Percentiles rank a stretch among this genome's conserved stretches.
These are phyloP conservation scores for Operophtera brumata DNA, from an alignment of 2,888 invertebrate species.

Conservation along the genomic window DNA sequence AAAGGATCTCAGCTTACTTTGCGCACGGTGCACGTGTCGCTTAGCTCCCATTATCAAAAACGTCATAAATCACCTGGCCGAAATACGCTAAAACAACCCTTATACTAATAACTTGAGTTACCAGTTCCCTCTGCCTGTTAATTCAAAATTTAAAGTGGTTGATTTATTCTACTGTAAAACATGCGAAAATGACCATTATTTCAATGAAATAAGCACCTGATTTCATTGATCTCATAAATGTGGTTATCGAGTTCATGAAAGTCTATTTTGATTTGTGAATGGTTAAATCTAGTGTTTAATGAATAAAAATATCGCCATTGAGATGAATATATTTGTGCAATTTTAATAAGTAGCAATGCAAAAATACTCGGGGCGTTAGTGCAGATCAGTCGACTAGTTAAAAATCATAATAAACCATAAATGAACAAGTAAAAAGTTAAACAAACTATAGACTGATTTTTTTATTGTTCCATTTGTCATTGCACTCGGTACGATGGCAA, in stretches of 20 bases:
- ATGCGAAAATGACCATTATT: conserved; percentile 1
- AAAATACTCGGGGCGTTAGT: too few species aligned
- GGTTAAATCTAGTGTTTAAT: background rate
- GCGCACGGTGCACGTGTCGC: conserved; percentile 73
- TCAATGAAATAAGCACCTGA: background rate
- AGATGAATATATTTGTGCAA: too few species aligned
- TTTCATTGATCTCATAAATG: background rate
- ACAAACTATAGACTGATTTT: too few species aligned
- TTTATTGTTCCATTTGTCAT: too few species aligned
- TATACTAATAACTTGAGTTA: background rate
- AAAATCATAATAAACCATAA: too few species aligned
- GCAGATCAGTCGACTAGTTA: too few species aligned
- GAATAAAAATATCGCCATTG: background rate
- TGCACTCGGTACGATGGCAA: too few species aligned
- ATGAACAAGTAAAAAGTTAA: too few species aligned
- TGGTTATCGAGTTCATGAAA: background rate
- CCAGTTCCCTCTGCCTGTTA: background rate
- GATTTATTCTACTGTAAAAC: background rate
- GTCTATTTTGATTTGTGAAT: conserved; percentile 5
- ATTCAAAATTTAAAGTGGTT: background rate
- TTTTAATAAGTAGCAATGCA: too few species aligned
- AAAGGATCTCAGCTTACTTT: conserved; percentile 77
- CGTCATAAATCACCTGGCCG: conserved; percentile 43
- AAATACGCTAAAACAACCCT: conserved; percentile 12
- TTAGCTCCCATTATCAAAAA: conserved; percentile 40